These are phyloP conservation scores for Typhlichthys eigenmanni DNA, from an alignment of 2,797 vertebrate genomes.

Conservation along the genomic window DNA sequence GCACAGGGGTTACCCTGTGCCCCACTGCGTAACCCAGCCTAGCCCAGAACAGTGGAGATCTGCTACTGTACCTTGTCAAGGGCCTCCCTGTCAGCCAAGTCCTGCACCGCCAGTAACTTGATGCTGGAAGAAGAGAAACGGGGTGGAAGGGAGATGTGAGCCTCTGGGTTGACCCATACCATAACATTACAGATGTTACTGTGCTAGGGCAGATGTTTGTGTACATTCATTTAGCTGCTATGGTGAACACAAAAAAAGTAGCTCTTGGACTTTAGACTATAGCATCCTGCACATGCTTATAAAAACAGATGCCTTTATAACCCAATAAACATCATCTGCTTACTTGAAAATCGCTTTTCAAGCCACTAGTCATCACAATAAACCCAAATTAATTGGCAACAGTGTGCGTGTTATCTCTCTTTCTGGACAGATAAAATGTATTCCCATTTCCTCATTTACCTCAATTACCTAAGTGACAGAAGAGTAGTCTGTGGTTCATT, in stretches of 20 bases:
- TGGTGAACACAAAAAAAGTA: no score
- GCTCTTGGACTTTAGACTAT: slow-evolving; percentile 15
- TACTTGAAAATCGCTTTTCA: slow-evolving; percentile 46
- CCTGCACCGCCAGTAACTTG: slow-evolving; percentile 94
- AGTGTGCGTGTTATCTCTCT: not conserved
- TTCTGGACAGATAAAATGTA: not conserved
- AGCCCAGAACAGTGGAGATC: not conserved
- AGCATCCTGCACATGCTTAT: slow-evolving; percentile 11
- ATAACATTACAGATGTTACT: not conserved
- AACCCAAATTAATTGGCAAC: slow-evolving; percentile 18
- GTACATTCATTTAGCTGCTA: not conserved
- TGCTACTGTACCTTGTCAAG: slow-evolving; percentile 84
- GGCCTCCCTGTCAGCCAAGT: slow-evolving; percentile 88
- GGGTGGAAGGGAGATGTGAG: not conserved
- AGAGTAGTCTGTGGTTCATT: slow-evolving; percentile 11
- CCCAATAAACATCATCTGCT: slow-evolving; percentile 55
- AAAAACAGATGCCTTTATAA: slow-evolving; percentile 25
- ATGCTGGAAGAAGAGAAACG: slow-evolving; percentile 74
- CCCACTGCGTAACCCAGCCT: not conserved
- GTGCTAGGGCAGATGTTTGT: not conserved
- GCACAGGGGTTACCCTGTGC: no score
- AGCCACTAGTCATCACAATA: slow-evolving; percentile 45
- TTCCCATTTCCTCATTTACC: slow-evolving; percentile 7
- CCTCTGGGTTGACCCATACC: not conserved
- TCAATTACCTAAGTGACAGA: slow-evolving; percentile 14